Evolutionary conservation across 2,797 vertebrate species (phyloP).

Genomic region (Sebastes glaucus): DNA sequence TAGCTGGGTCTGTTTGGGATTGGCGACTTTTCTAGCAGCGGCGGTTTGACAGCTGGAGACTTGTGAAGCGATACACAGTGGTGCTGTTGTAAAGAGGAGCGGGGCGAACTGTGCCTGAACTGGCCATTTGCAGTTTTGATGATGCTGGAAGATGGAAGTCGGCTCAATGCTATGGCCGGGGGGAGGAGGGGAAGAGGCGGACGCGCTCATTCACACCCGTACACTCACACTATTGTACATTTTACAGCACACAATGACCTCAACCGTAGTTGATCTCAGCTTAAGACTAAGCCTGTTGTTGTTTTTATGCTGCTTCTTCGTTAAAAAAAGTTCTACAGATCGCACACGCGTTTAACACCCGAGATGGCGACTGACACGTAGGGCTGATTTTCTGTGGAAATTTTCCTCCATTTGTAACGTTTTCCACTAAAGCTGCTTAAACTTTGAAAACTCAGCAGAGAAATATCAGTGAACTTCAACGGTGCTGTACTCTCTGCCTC

Average conservation of each 20-base stretch:
- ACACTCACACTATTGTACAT: conserved; percentile 60
- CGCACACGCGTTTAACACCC: conserved; percentile 62
- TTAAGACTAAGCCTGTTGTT: conserved; percentile 70
- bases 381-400: conserved; percentile 42
- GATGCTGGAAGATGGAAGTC: conserved; percentile 19
- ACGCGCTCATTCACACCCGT: conserved; percentile 36
- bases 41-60: conserved; percentile 72
- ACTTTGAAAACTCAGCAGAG: conserved; percentile 39
- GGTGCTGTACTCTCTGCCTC: conserved; percentile 43
- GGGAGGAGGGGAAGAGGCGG: conserved; percentile 21
- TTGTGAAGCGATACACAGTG: conserved; percentile 34
- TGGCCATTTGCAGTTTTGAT: conserved; percentile 33
- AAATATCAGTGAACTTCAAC: conserved; percentile 30
- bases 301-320: conserved; percentile 72
- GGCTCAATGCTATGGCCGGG: conserved; percentile 2
- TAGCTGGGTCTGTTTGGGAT: conserved; percentile 41
- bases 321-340: conserved; percentile 41
- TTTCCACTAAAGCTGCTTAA: conserved; percentile 64
- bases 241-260: conserved; percentile 74
- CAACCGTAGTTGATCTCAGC: conserved; percentile 68
- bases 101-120: conserved; percentile 31
- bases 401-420: conserved; percentile 24
- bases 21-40: conserved; percentile 42
- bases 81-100: conserved; percentile 51
- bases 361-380: conserved; percentile 42